phyloP scores from a whole-genome alignment of 64 coral and sea anemone genomes.

The Orbicella faveolata region DNA sequence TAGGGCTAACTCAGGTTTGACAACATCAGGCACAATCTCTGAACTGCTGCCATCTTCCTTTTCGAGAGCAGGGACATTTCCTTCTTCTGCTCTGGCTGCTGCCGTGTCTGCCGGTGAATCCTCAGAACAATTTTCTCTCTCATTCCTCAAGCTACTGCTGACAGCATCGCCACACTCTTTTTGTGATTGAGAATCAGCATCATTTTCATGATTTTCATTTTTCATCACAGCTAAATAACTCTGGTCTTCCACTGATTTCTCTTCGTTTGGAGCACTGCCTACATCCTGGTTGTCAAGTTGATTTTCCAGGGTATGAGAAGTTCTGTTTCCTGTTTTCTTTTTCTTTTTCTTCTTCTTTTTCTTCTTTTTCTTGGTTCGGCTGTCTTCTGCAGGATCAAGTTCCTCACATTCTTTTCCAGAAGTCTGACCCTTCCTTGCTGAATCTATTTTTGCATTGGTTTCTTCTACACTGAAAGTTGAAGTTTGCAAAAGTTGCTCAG shows the following conservation, averaged over 20 bases:
- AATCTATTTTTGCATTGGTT: not conserved
- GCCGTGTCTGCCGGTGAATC: too few species aligned
- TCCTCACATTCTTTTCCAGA: not conserved
- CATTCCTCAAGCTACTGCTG: too few species aligned
- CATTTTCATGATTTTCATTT: not conserved
- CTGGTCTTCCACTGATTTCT: not conserved
- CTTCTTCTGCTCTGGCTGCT: too few species aligned
- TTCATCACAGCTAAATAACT: not conserved
- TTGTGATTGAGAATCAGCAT: not conserved
- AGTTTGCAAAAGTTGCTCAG: not conserved
- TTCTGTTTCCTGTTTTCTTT: not conserved
- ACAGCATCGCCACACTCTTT: not conserved
- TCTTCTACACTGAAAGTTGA: not conserved
- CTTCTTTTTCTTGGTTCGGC: not conserved
- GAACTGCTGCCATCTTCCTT: too few species aligned
- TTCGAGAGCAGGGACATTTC: too few species aligned
- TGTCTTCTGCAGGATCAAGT: not conserved
- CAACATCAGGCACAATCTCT: too few species aligned
- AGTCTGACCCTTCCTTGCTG: not conserved
- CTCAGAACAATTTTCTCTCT: too few species aligned
- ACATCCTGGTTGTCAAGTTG: not conserved
- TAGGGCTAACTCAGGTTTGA: too few species aligned
- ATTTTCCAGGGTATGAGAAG: not conserved
- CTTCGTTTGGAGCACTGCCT: not conserved
- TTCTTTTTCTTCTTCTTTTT: conserved; percentile 7